These are phyloP conservation scores for Drosophila erecta DNA, from an alignment of 1,140 invertebrate species.

Conservation along the genomic window DNA sequence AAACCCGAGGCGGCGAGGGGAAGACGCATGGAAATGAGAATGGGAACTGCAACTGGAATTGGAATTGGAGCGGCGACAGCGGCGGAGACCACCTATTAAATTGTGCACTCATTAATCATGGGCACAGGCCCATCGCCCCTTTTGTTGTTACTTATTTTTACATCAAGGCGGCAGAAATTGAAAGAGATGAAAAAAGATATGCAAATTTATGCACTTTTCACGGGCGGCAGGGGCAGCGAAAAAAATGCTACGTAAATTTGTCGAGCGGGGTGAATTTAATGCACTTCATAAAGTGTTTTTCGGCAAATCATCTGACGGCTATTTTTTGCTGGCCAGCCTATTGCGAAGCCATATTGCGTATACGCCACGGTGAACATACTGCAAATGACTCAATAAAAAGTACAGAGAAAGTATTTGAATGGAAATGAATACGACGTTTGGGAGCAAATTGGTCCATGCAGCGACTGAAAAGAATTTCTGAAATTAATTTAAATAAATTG, in stretches of 20 bases:
- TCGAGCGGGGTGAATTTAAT: constrained; percentile 63
- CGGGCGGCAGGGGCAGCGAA: constrained; percentile 24
- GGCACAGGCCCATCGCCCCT: constrained; percentile 27
- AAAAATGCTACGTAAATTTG: constrained; percentile 45
- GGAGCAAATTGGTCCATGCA: constrained; percentile 22
- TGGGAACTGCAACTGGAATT: constrained; percentile 9
- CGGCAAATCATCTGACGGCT: constrained; percentile 35
- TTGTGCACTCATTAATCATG: constrained; percentile 81
- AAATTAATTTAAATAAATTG: constrained; percentile 71
- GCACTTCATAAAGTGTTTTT: constrained; percentile 67
- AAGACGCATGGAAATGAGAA: constrained; percentile 9
- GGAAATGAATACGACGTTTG: constrained; percentile 24
- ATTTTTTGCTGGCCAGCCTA: constrained; percentile 36
- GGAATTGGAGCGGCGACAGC: constrained; percentile 11
- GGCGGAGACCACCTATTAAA: constrained; percentile 78
- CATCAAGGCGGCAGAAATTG: constrained; percentile 26
- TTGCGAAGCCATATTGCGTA: constrained; percentile 67
- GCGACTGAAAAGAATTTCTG: constrained; percentile 30
- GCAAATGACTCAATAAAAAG: constrained; percentile 58
- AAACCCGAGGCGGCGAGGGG: constrained; percentile 27
- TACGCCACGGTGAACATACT: constrained; percentile 64
- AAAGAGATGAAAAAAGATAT: constrained; percentile 61
- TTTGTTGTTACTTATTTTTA: constrained; percentile 62
- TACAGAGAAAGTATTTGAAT: constrained; percentile 33
- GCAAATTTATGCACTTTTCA: constrained; percentile 79